phyloP scores from a whole-genome alignment of 2,888 invertebrate species.

The Amorpha juglandis region DNA sequence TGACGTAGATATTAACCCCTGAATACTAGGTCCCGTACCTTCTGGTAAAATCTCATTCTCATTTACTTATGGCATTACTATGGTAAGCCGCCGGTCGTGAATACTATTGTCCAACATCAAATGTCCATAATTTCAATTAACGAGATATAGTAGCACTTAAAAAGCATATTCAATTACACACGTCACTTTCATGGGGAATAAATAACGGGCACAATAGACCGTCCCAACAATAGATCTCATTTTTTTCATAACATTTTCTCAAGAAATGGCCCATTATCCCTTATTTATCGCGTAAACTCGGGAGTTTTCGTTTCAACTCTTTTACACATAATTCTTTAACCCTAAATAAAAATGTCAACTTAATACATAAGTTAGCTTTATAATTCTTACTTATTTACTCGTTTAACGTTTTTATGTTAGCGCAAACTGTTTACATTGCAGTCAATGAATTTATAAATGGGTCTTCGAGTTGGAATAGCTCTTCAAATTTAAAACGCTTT shows the following conservation, averaged over 20 bases:
- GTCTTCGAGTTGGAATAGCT: no score
- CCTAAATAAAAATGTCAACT: slow-evolving; percentile 51
- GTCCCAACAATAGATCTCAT: slow-evolving; percentile 55
- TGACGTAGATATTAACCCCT: no score
- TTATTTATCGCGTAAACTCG: slow-evolving; percentile 67
- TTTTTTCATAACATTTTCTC: slow-evolving; percentile 66
- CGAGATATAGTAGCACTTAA: slow-evolving; percentile 8
- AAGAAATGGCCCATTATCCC: slow-evolving; percentile 69
- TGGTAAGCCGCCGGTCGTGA: background rate
- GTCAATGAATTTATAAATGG: no score
- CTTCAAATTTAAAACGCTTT: no score
- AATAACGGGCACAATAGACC: slow-evolving; percentile 45
- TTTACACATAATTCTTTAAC: slow-evolving; percentile 55
- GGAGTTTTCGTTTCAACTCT: slow-evolving; percentile 58
- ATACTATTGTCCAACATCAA: background rate
- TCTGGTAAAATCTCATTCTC: background rate
- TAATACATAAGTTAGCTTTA: slow-evolving; percentile 37
- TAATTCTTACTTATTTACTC: slow-evolving; percentile 21
- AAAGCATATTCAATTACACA: slow-evolving; percentile 29
- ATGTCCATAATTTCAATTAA: slow-evolving; percentile 9
- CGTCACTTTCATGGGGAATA: slow-evolving; percentile 41
- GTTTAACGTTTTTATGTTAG: background rate
- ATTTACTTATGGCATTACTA: background rate
- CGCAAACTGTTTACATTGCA: no score
- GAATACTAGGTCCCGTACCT: no score